A percentile compares a stretch with the other conserved stretches of the same genome.
These are phyloP conservation scores for Pocillopora damicornis DNA, from an alignment of 64 coral and sea anemone species.

Conservation along the genomic window DNA sequence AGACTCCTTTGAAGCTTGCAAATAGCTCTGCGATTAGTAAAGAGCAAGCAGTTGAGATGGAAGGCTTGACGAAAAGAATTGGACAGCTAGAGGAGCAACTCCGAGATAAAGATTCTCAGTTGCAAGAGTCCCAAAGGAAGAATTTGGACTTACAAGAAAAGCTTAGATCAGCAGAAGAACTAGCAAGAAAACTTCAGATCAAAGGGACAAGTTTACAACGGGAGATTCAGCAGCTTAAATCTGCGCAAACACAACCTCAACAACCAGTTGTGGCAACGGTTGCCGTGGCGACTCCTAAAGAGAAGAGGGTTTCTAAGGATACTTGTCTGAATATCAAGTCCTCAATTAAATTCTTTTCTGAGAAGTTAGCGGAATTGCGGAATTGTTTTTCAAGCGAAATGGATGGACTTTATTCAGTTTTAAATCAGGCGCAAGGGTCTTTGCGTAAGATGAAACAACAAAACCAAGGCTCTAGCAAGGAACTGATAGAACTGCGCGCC, in stretches of 20 bases:
- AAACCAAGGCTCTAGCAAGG: slow-evolving; percentile 50
- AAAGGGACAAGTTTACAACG: slow-evolving; percentile 39
- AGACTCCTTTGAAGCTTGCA: neutral
- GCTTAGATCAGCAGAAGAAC: slow-evolving; percentile 56
- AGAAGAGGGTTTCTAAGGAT: slow-evolving; percentile 38
- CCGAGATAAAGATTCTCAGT: slow-evolving; percentile 39
- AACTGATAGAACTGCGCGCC: slow-evolving; percentile 58
- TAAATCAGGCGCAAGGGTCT: slow-evolving; percentile 49
- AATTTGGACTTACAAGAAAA: slow-evolving; percentile 51
- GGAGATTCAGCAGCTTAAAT: slow-evolving; percentile 48
- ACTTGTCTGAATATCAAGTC: slow-evolving; percentile 43
- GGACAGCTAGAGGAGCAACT: slow-evolving; percentile 52
- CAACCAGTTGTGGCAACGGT: neutral
- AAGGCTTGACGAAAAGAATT: neutral
- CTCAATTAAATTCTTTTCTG: slow-evolving; percentile 31
- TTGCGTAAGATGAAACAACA: slow-evolving; percentile 43
- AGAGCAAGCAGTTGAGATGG: neutral
- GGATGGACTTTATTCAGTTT: slow-evolving; percentile 35
- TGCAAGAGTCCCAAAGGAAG: slow-evolving; percentile 45
- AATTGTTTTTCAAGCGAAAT: slow-evolving; percentile 56
- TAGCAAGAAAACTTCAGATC: slow-evolving; percentile 51
- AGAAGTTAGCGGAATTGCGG: slow-evolving; percentile 48
- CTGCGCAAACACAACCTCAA: neutral
- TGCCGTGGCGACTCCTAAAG: neutral
- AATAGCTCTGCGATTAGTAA: neutral